Evolutionary conservation across 2,113 vertebrate species (phyloP).

Genomic region (Neoarius graeffei): DNA sequence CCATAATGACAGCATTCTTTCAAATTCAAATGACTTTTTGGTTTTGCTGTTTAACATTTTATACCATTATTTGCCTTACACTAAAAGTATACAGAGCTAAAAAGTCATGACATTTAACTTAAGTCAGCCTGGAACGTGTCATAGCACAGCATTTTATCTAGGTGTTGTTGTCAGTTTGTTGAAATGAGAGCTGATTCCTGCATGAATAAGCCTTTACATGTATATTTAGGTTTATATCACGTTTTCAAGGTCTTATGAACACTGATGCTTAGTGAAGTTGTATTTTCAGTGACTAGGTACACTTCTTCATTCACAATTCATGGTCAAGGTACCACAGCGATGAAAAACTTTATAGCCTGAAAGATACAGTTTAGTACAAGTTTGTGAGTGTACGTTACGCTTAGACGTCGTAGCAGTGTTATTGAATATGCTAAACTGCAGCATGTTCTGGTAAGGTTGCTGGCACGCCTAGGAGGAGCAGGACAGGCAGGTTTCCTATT

Average conservation of each 20-base stretch:
- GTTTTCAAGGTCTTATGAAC: neutral
- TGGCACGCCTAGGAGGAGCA: constrained; percentile 20
- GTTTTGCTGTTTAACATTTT: neutral
- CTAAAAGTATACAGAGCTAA: neutral
- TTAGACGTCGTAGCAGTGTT: neutral
- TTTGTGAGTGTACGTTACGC: neutral
- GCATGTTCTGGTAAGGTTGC: constrained; percentile 14
- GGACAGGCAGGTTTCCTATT: constrained; percentile 28
- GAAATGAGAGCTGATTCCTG: neutral
- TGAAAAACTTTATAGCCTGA: neutral
- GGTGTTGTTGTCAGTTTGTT: neutral
- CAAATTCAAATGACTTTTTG: neutral
- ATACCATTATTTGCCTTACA: neutral
- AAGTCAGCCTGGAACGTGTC: neutral
- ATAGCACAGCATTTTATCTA: neutral
- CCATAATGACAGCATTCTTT: neutral
- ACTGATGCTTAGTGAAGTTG: neutral
- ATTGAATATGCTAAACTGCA: neutral
- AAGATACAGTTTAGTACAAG: neutral
- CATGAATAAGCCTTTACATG: neutral
- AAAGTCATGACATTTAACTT: neutral
- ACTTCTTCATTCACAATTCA: neutral
- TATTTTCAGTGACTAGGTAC: neutral
- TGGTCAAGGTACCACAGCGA: neutral
- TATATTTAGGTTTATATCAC: neutral